Evolutionary conservation across 2,888 invertebrate genomes (phyloP).

Genomic region (Agrotis ipsilon): DNA sequence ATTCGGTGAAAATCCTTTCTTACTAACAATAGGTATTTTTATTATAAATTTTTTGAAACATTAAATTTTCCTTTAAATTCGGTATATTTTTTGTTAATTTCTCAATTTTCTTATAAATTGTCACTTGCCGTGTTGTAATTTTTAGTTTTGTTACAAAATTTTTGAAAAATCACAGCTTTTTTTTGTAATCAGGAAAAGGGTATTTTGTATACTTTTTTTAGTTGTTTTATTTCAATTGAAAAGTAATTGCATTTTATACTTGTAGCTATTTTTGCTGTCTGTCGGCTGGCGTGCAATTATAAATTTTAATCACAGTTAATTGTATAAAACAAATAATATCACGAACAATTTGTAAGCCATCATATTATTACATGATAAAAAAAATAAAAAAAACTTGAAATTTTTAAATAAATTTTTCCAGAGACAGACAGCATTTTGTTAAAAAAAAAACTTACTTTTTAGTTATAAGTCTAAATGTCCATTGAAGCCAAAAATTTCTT

Average conservation of each 20-base stretch:
- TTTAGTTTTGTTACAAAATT: conserved; percentile 6
- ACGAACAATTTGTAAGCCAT: too few relatives aligned
- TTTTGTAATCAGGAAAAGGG: conserved; percentile 20
- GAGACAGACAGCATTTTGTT: conserved; percentile 35
- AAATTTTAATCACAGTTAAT: neutral
- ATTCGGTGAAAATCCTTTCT: too few relatives aligned
- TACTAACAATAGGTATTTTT: too few relatives aligned
- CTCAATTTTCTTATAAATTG: conserved; percentile 18
- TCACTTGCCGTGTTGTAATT: conserved; percentile 33
- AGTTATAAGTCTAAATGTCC: conserved; percentile 50
- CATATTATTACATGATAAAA: too few relatives aligned
- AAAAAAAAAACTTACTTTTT: conserved; percentile 29
- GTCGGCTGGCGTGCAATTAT: conserved; percentile 8
- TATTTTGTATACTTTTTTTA: conserved; percentile 38
- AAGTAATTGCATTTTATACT: conserved; percentile 32
- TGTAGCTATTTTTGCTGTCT: conserved; percentile 39
- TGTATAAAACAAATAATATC: too few relatives aligned
- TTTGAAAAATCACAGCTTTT: conserved; percentile 9
- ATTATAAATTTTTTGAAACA: too few relatives aligned
- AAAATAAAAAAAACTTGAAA: too few relatives aligned
- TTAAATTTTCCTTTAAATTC: conserved; percentile 31
- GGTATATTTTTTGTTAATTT: conserved; percentile 13
- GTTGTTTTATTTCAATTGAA: conserved; percentile 26
- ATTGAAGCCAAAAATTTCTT: conserved; percentile 55
- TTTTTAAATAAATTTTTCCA: too few relatives aligned